Conservation (phyloP, 2,797 vertebrate genomes). For the Carcharodon carcharias region DNA sequence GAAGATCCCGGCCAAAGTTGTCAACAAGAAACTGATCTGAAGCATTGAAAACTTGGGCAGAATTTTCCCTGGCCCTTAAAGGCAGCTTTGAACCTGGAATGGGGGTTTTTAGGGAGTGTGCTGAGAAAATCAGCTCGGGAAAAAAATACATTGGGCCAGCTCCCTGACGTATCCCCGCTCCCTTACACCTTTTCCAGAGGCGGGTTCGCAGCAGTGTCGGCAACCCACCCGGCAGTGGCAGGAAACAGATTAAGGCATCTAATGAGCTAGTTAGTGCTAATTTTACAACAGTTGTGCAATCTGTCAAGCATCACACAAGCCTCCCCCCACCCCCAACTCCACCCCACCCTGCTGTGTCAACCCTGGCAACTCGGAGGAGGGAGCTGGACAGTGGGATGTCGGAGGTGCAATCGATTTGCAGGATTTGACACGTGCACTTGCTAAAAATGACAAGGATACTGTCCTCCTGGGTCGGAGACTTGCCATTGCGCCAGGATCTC, state of each 20-base stretch:
- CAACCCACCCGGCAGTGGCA: background rate
- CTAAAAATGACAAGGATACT: background rate
- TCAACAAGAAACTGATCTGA: background rate
- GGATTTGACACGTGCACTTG: background rate
- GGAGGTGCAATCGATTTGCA: background rate
- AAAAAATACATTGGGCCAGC: background rate
- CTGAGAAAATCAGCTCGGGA: no score
- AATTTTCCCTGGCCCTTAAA: no score
- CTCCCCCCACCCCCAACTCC: background rate
- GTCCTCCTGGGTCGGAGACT: background rate
- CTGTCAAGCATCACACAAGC: background rate
- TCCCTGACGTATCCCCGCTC: no score
- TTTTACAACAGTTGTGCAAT: background rate
- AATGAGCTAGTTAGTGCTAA: background rate
- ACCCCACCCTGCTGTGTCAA: background rate
- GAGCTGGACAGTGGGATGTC: no score
- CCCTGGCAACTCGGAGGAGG: background rate
- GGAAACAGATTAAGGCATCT: background rate
- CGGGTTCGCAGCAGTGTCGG: background rate
- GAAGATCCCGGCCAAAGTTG: background rate
- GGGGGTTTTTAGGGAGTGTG: no score
- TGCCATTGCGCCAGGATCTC: background rate
- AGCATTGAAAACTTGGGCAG: background rate
- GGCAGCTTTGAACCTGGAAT: background rate
- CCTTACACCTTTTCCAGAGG: background rate